Base-by-base conservation (phyloP, 2,797 vertebrate species). In the Apodemus agrarius region DNA sequence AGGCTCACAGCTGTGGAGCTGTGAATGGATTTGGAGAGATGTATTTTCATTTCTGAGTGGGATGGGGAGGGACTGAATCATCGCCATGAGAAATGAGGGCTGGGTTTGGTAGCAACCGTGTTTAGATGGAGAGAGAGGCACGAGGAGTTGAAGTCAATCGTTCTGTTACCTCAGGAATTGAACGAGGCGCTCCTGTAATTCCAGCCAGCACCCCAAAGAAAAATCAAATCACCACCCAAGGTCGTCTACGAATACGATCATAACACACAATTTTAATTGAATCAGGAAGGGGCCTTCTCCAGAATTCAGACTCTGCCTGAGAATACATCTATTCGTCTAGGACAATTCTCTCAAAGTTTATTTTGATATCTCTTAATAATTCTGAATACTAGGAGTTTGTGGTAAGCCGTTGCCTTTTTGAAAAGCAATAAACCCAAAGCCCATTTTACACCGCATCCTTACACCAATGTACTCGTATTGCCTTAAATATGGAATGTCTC, bases 81-180 rank as follows among this genome's bases (percentile, higher is more conserved):
- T 90, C 24, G 8, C n/a, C 79, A 79, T 67, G 91, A 89, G 92
- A 85, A 40, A 61, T 92, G 81, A 90, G 65, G 80, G 94, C 49
- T 19, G 65, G 52, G 63, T 52, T 91, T 76, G 22, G 84, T 69
- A 52, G 49, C 43, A 37, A 96, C 87, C 93, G 57, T 13, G 90
- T 94, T 91, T 83, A 46, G 89, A 92, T 81, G 22, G 72, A 89
- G 52, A 90, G 87, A 90, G 61, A 83, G 1, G 61, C 12, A 49
- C 69, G 34, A 93, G 31, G 92, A 93, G 46, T 86, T 92, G 46
- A 86, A 95, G 75, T 54, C 49, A 81, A 34, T 59, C 69, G 91
- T 91, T 17, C n/a, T 90, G 83, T 34, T 96, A 96, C 88, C 93
- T 93, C 80, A 90, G 34, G 52, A 74, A 57, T 72, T 78, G 83